Percentiles rank a stretch among this genome's conserved stretches.
These are phyloP conservation scores for Eriocheir sinensis DNA, from an alignment of 1,140 invertebrate species.

Conservation along the genomic window DNA sequence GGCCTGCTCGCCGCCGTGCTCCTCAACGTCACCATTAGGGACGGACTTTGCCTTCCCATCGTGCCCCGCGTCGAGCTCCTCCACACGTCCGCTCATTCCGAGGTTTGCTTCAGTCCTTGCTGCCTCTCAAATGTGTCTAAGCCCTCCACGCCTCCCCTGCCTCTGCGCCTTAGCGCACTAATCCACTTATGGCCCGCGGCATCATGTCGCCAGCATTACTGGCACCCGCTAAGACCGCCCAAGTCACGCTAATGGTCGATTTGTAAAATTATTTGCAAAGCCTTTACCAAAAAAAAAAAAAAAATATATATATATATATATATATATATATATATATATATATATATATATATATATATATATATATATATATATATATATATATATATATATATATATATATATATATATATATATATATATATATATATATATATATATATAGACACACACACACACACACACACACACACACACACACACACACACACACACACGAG, in stretches of 20 bases:
- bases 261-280: neutral
- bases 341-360: conserved; percentile 58
- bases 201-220: neutral
- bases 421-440: conserved; percentile 48
- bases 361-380: conserved; percentile 62
- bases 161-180: neutral
- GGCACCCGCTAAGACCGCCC: neutral
- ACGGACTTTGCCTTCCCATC: neutral
- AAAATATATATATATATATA: conserved; percentile 54
- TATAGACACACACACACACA: conserved; percentile 16
- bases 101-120: neutral
- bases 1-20: too few relatives aligned
- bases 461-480: too few relatives aligned
- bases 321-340: conserved; percentile 63
- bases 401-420: conserved; percentile 54
- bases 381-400: conserved; percentile 61
- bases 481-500: neutral
- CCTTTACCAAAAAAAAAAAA: neutral
- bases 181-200: neutral
- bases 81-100: neutral
- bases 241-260: neutral
- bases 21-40: neutral
- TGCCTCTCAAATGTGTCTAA: too few relatives aligned
- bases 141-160: neutral
- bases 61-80: neutral